Conservation (phyloP, 1,140 invertebrate genomes). For the Harlomillsia oculata region DNA sequence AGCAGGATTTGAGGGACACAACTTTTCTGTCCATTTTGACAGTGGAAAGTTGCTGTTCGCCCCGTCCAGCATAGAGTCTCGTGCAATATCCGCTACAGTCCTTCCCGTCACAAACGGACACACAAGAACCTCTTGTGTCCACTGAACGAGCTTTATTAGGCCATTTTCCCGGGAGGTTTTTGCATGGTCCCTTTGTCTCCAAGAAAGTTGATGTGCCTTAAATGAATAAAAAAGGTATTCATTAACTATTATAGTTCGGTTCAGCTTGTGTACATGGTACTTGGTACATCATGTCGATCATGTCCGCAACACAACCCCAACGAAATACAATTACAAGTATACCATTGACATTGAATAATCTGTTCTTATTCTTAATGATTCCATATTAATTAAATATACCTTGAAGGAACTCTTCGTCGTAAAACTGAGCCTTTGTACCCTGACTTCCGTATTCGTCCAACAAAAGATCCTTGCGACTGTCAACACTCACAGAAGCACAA, state of each 20-base stretch:
- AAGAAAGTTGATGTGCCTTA: neutral
- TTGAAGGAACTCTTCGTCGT: slow-evolving; percentile 15
- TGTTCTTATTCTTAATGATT: too few relatives aligned
- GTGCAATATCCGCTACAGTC: slow-evolving; percentile 19
- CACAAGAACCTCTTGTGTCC: slow-evolving; percentile 19
- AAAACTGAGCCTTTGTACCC: slow-evolving; percentile 19
- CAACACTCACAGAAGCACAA: neutral
- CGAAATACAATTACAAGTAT: too few relatives aligned
- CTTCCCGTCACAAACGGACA: slow-evolving; percentile 4
- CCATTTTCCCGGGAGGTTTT: slow-evolving; percentile 20
- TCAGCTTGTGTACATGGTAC: too few relatives aligned
- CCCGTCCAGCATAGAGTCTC: slow-evolving; percentile 6
- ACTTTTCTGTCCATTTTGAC: slow-evolving; percentile 7
- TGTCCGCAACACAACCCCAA: too few relatives aligned
- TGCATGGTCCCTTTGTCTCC: slow-evolving; percentile 10
- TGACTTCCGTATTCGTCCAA: slow-evolving; percentile 15
- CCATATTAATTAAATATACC: slow-evolving; percentile 5
- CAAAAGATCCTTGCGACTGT: slow-evolving; percentile 5
- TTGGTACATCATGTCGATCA: too few relatives aligned
- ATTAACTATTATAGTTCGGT: too few relatives aligned
- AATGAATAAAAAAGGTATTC: too few relatives aligned
- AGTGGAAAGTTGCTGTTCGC: slow-evolving; percentile 20
- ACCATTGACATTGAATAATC: too few relatives aligned
- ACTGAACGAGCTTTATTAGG: slow-evolving; percentile 8
- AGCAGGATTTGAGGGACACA: slow-evolving; percentile 8